A percentile compares a stretch with the other conserved stretches of the same genome.
These are phyloP conservation scores for Piprites chloris DNA, from an alignment of 2,113 vertebrate species.

Conservation along the genomic window DNA sequence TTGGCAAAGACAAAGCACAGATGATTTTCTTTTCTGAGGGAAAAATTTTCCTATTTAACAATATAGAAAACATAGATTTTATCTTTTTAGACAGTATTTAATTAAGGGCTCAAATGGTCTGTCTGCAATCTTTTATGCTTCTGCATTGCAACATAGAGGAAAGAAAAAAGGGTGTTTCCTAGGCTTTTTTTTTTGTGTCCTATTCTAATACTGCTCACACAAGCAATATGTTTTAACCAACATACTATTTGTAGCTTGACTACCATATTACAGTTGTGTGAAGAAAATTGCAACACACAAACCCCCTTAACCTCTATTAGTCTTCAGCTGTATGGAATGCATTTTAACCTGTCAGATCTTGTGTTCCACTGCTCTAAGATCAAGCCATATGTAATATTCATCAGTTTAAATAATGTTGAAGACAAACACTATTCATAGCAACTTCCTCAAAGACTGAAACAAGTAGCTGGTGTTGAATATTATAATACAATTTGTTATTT, in stretches of 20 bases:
- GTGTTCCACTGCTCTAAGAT: conserved; percentile 39
- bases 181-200: not conserved
- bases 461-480: conserved; percentile 49
- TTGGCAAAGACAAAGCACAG: not conserved
- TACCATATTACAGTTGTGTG: not conserved
- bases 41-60: not conserved
- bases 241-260: conserved; percentile 17
- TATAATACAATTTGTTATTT: conserved; percentile 38
- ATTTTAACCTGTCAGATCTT: conserved; percentile 60
- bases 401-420: conserved; percentile 9
- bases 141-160: not conserved
- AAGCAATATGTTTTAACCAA: conserved; percentile 32
- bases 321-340: conserved; percentile 29
- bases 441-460: conserved; percentile 32
- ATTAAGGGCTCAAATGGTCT: not conserved
- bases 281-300: conserved; percentile 51
- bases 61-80: not conserved
- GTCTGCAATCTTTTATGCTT: not conserved
- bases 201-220: not conserved
- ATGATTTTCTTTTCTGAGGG: not conserved
- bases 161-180: not conserved
- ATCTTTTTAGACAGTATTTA: not conserved
- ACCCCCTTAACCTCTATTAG: conserved; percentile 42
- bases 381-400: conserved; percentile 55
- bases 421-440: not conserved